Evolutionary conservation across 2,888 invertebrate species (phyloP), one percentile per base, ranked within the genome.

Genomic region (Agonum fuliginosum): DNA sequence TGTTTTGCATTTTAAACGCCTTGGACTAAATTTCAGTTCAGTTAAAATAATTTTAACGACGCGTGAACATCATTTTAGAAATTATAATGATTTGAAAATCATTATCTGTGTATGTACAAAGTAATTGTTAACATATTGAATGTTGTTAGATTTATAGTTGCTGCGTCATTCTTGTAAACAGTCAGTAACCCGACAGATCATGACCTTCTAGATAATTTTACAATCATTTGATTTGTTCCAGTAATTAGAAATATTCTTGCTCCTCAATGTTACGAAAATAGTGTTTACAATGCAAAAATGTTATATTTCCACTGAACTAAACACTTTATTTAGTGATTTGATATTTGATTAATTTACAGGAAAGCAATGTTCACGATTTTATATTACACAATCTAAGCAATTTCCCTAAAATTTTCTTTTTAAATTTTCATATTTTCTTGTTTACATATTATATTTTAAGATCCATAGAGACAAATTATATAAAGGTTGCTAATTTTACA

Each of bases 41-140:
- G 58, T 62, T 62, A 17, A 62, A 62, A 62, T 30, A 30, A 30
- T 30, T 62, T 34, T 62, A 62, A 17, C 58, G 58, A 30, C 30
- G 14, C 17, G 58, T 62, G 17, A 62, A 62, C 30, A 62, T 30
- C 27, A 12, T 62, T 62, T 14, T 62, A 17, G 14, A 30, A 62
- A 62, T 62, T 62, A 30, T 62, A 62, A 62, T 62, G 17, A 62
- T 62, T 62, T 30, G 6, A 30, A 30, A 62, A 62, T 62, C 30
- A 62, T 62, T 62, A 62, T 30, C 5, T 27, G 30, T 8, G 30
- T 62, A 8, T 30, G 58, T 62, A 30, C 17, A 17, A 17, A 30
- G 58, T 62, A 62, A 62, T 62, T 62, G 30, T 62, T 30, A 62
- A 62, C 30, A 62, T 62, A 62, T 62, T 62, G 58, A 62, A 62